Conservation (phyloP, 2,113 vertebrate genomes). For the Indicator indicator region DNA sequence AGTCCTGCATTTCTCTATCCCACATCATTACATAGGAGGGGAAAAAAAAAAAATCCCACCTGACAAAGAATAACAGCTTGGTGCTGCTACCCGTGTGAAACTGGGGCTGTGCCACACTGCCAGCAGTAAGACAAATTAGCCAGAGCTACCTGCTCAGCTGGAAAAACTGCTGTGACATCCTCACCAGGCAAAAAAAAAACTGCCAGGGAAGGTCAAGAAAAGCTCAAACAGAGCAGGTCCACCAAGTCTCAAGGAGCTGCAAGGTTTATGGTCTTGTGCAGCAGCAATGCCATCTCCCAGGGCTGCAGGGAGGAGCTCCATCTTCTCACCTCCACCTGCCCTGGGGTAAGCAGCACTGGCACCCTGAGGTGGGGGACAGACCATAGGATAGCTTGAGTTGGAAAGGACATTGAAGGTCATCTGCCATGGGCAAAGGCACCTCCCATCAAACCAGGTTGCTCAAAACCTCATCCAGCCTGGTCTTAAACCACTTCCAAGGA, state of each 20-base stretch:
- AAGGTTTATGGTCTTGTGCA: rapidly evolving
- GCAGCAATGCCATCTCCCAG: rapidly evolving
- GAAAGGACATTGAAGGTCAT: no score
- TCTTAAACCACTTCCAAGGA: no score
- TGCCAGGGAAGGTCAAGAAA: background rate
- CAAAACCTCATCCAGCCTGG: no score
- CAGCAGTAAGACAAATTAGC: background rate
- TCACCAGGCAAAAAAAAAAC: background rate
- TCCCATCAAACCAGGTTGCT: no score
- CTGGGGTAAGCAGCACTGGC: background rate
- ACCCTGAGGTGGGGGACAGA: no score
- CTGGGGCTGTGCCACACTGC: background rate
- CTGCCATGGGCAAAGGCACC: no score
- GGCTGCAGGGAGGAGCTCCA: rapidly evolving
- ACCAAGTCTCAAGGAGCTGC: background rate
- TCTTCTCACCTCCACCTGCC: rapidly evolving
- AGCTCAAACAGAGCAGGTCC: background rate
- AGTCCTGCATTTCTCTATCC: background rate
- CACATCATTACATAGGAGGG: background rate
- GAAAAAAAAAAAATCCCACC: background rate
- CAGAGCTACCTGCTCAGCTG: background rate
- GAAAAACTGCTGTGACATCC: background rate
- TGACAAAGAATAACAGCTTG: background rate
- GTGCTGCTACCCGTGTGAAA: background rate
- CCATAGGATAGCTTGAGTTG: no score